Conservation (phyloP, 2,888 invertebrate genomes). For the Didymodactylos carnosus region DNA sequence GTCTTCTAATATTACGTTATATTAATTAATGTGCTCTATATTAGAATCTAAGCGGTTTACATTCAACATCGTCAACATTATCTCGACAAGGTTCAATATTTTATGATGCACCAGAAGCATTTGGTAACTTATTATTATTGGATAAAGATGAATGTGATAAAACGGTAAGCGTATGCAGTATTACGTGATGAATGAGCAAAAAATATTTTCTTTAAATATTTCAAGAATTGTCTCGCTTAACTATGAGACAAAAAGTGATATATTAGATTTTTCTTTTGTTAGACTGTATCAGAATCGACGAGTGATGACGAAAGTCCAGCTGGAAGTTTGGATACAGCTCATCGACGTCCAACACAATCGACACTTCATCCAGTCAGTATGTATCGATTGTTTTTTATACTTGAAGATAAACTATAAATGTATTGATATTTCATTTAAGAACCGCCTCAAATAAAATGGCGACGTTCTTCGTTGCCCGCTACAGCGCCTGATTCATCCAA, state of each 20-base stretch:
- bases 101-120: not conserved
- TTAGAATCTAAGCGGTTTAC: not conserved
- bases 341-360: too few species aligned
- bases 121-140: not conserved
- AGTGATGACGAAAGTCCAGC: not conserved
- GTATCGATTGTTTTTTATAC: not conserved
- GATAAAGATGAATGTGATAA: not conserved
- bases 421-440: conserved; percentile 8
- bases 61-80: not conserved
- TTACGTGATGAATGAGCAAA: too few species aligned
- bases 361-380: not conserved
- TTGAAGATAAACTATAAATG: not conserved
- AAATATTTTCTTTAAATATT: not conserved
- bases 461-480: conserved; percentile 50
- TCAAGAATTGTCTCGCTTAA: not conserved
- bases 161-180: too few species aligned
- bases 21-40: too few species aligned
- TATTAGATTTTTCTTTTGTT: not conserved
- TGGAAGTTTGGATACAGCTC: not conserved
- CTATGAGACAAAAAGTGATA: not conserved
- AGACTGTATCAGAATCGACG: not conserved
- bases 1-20: too few species aligned
- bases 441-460: conserved; percentile 34
- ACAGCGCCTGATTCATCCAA: conserved; percentile 50
- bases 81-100: not conserved